Percentiles rank a stretch among this genome's conserved stretches.
phyloP scores from a whole-genome alignment of 2,113 vertebrate genomes.

The Jacana jacana region DNA sequence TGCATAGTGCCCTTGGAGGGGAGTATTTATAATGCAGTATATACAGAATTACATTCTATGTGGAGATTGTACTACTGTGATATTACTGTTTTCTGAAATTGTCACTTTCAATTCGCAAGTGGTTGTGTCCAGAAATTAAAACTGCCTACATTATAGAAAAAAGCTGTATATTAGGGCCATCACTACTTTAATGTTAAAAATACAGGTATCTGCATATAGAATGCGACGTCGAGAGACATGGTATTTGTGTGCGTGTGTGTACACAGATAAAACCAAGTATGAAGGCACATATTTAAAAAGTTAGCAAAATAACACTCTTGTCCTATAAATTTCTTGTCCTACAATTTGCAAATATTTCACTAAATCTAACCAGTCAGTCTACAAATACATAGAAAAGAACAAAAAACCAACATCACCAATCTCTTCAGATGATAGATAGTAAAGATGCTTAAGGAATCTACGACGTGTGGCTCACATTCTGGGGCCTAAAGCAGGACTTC shows the following conservation, averaged over 20 bases:
- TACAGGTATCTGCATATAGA: not conserved
- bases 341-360: not conserved
- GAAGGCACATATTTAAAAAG: not conserved
- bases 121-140: not conserved
- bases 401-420: not conserved
- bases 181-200: not conserved
- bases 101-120: not conserved
- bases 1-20: not conserved
- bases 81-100: not conserved
- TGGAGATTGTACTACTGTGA: not conserved
- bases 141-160: not conserved
- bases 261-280: not conserved
- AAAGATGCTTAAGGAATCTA: not conserved
- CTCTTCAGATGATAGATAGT: not conserved
- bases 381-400: not conserved
- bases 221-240: not conserved
- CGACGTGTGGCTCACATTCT: not conserved
- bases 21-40: not conserved
- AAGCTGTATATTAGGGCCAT: not conserved
- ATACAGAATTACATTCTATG: not conserved
- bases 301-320: not conserved
- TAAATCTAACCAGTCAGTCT: not conserved
- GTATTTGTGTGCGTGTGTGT: accelerated
- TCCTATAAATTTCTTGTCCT: not conserved
- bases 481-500: not conserved